Evolutionary conservation across 2,797 vertebrate species (phyloP).

Genomic region (Malacoraja senta): DNA sequence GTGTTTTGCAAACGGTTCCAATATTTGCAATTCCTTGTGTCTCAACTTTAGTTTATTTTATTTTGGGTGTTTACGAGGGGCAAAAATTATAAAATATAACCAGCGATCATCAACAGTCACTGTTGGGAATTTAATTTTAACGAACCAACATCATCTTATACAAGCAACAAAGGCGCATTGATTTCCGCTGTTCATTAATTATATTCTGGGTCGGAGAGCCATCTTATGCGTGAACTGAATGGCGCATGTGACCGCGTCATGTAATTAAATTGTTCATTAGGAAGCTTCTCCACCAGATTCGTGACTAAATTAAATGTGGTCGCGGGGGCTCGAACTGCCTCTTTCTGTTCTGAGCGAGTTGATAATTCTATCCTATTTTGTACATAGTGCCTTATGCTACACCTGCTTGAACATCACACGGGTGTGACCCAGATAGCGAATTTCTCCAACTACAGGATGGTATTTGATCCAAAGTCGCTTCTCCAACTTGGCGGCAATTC

Average conservation of each 20-base stretch:
- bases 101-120: not conserved
- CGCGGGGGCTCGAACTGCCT: too few relatives aligned
- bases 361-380: too few relatives aligned
- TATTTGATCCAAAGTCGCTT: not conserved
- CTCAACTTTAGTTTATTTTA: not conserved
- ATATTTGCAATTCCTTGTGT: too few relatives aligned
- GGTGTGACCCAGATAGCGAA: not conserved
- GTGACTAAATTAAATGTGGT: not conserved
- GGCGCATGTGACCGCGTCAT: not conserved
- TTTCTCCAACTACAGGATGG: not conserved
- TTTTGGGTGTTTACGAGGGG: not conserved
- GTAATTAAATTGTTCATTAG: not conserved
- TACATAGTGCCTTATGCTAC: too few relatives aligned
- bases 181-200: not conserved
- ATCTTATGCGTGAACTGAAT: not conserved
- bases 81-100: not conserved
- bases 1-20: too few relatives aligned
- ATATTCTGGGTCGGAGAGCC: not conserved
- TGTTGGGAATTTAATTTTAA: not conserved
- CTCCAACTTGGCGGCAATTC: not conserved
- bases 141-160: not conserved
- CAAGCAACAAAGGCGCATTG: not conserved
- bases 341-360: too few relatives aligned
- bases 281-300: not conserved
- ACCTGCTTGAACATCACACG: too few relatives aligned